Base-by-base conservation (phyloP, 2,888 invertebrate genomes). In the Synanthedon vespiformis region DNA sequence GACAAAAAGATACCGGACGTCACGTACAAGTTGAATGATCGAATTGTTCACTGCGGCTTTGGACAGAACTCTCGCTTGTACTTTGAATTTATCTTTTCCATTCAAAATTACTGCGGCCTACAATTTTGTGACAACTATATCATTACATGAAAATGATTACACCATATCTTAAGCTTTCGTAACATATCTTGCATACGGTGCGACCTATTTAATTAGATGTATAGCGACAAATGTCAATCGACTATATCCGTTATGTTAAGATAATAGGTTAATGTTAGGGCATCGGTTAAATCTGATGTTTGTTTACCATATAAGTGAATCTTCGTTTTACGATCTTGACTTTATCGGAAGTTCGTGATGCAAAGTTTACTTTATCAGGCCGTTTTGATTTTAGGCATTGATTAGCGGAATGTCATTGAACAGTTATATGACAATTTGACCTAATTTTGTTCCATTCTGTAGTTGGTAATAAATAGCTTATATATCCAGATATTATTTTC, bases 11-110 rank as follows among this genome's bases (percentile, higher is more conserved):
- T 57, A 62, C 74, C 84, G 84, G 82, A 81, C 69, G 79, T 82
- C 85, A 85, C 85, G 84, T 80, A 63, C 67, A 67, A 76, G 77
- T 78, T 80, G 77, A 81, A 82, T 59, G 80, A 74, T 80, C 81
- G 73, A 70, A 73, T 58, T 52, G 56, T 68, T 73, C 69, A 68
- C 69, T 68, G 70, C 61, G 64, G 70, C 70, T 74, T 71, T 64
- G 59, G 61, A 61, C 63, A 61, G 59, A 44, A 40, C 52, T 51
- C 48, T 22, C 48, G 48, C 14, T 22, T 16, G 34, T 13, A 44
- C 2, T 44, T 44, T 44, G n/a, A 44, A 44, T 44, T 13, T 44
- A n/a, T 13, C 14, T 8, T 44, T 44, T 44, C 13, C 47, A 44
- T 44, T n/a, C 47, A 44, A 44, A 13, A 13, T 44, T 13, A 44